Base-by-base conservation (phyloP, 2,797 vertebrate species). In the Mus minutoides region DNA sequence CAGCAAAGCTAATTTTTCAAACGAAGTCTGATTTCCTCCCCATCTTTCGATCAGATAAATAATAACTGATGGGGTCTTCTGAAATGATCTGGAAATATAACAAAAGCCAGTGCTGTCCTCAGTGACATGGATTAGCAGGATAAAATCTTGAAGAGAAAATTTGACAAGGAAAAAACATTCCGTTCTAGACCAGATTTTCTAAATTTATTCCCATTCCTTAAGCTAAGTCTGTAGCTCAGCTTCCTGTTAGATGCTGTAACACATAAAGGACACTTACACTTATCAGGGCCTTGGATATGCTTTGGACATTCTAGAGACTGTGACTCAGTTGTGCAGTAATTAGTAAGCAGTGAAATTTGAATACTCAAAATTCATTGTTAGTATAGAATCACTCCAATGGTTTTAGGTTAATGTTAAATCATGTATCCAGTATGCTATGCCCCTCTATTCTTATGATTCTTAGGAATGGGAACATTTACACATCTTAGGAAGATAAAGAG, bases 31-130 rank as follows among this genome's bases (percentile, higher is more conserved):
- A 54, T 97, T 98, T 96, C 37, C 93, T 97, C 64, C 22, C 85
- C 95, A 46, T 96, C 96, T 95, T 95, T 77, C 17, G 90, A 76
- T 87, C 89, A 96, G 94, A 90, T 95, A 95, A 98, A 97, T 95
- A 96, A 97, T 96, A 95, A 97, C 94, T 95, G 94, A 96, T 94
- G 91, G 84, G 84, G 52, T 46, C 96, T 91, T 97, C 98, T 95
- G 96, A 94, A 2, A 93, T 76, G 88, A 91, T 97, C 78, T 34
- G 83, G 88, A 97, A 97, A 96, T 94, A 94, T 58, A 91, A 71
- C 90, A 97, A 97, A 97, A 96, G 43, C 88, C 16, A 1, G 10
- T 16, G 34, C 43, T 90, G 96, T 97, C 85, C 69, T 58, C 80
- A 94, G 0, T 46, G 96, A 90, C 95, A 88, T n/a, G 76, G 78